A percentile compares a stretch with the other conserved stretches of the same genome.
These are phyloP conservation scores for cattle (Bos taurus) DNA, from an alignment of 2,113 vertebrate species.

Conservation along the genomic window DNA sequence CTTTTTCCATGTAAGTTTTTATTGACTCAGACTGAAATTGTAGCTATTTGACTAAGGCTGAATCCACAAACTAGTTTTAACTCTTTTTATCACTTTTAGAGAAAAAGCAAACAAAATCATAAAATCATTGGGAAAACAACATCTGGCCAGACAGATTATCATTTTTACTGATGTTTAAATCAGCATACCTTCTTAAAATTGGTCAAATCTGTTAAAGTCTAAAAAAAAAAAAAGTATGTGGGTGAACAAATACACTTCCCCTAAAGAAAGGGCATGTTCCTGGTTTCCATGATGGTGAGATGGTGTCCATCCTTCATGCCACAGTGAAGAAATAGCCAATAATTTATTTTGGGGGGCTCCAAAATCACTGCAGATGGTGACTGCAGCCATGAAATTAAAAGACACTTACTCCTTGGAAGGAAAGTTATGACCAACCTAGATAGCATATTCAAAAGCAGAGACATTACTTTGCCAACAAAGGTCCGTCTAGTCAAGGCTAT, in stretches of 20 bases:
- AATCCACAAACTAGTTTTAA: background rate
- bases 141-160: background rate
- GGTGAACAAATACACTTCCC: background rate
- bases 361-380: too few species aligned
- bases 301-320: background rate
- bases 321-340: background rate
- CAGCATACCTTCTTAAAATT: background rate
- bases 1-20: background rate
- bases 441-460: too few species aligned
- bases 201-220: background rate
- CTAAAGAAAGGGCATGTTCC: background rate
- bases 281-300: background rate
- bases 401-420: too few species aligned
- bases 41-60: background rate
- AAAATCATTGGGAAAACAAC: constrained; percentile 8
- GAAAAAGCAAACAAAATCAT: constrained; percentile 4
- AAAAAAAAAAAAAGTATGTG: background rate
- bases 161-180: background rate
- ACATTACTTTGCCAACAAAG: too few species aligned
- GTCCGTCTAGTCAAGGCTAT: too few species aligned
- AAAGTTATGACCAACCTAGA: too few species aligned
- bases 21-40: background rate
- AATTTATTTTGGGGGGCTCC: too few species aligned
- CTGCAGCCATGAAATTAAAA: too few species aligned
- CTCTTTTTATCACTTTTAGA: background rate